Evolutionary conservation across 2,113 vertebrate genomes (phyloP), one percentile per base, ranked within the genome.

Genomic region (Phyllostomus discolor): DNA sequence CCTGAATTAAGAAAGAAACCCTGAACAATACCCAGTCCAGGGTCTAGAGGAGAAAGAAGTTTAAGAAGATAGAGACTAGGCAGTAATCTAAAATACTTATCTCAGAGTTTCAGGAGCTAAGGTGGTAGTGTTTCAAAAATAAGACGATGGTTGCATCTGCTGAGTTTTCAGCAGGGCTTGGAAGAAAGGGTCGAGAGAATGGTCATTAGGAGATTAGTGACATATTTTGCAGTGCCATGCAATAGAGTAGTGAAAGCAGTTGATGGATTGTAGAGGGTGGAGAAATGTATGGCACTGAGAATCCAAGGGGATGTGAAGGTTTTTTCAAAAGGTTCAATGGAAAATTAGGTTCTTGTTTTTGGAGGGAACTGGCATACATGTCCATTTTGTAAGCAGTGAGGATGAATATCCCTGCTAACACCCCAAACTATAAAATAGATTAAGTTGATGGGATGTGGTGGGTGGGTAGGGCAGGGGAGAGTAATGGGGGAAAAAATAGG

Each of bases 91-190:
- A 93, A 90, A 62, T 14, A 46, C 15, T 62, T 94, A 62, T 54
- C 59, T 86, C 88, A 91, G 46, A 75, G 12, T 80, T 95, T 94
- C 67, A 85, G 91, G 94, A 41, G 17, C 57, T 50, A 66, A 59
- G 28, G 67, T 54, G 3, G 9, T 50, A 1, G 10, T 72, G 16
- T 90, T 67, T 95, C 10, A 81, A 67, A 84, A 90, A 76, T 38
- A 48, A 90, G 75, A 72, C 50, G 16, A 86, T 64, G 7, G 20
- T 79, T 35, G 5, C 1, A 31, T 69, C n/a, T 12, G 11, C n/a
- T 84, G 33, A 59, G 20, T 84, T 82, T 69, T 76, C 35, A 88
- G 16, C 24, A 81, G 20, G 33, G 8, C 33, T 94, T 88, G 90
- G 11, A 81, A 85, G 43, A 85, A 72, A 48, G 79, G 28, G 24